Evolutionary conservation across 2,113 vertebrate genomes (phyloP).

Genomic region (Ameiurus melas): DNA sequence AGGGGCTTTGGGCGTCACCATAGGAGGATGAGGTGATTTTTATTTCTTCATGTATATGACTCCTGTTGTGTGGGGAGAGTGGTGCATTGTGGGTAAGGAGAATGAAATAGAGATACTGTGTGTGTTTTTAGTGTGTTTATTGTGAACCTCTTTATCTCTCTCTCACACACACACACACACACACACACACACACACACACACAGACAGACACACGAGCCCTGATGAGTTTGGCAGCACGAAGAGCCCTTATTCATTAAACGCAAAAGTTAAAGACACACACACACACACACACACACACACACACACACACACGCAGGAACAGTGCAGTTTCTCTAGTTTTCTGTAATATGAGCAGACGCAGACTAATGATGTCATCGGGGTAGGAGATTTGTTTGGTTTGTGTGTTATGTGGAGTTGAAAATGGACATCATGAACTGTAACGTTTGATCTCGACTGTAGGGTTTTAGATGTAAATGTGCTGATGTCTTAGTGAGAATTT

Average conservation of each 20-base stretch:
- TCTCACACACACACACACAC: too few species aligned
- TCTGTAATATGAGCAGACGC: not conserved
- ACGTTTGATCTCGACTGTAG: not conserved
- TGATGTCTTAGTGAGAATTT: not conserved
- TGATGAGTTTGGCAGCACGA: conserved; percentile 20
- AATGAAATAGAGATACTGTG: not conserved
- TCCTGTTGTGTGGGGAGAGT: not conserved
- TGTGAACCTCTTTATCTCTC: not conserved
- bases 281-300: conserved; percentile 33
- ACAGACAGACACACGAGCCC: conserved; percentile 15
- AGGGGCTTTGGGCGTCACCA: conserved; percentile 53
- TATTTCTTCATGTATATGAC: not conserved
- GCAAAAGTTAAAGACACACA: conserved; percentile 26
- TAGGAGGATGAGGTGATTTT: conserved; percentile 43
- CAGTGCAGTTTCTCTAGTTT: not conserved
- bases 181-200: not conserved
- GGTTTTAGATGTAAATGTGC: not conserved
- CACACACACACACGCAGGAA: conserved; percentile 29
- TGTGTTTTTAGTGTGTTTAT: not conserved
- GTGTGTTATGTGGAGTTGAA: not conserved
- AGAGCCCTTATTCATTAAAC: conserved; percentile 20
- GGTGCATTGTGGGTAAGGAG: not conserved
- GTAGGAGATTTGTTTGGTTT: not conserved
- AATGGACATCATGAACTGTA: not conserved
- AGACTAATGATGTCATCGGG: not conserved